A percentile compares a stretch with the other conserved stretches of the same genome.
Conservation (phyloP, 1,140 invertebrate genomes). For the Zaprionus davidi region DNA sequence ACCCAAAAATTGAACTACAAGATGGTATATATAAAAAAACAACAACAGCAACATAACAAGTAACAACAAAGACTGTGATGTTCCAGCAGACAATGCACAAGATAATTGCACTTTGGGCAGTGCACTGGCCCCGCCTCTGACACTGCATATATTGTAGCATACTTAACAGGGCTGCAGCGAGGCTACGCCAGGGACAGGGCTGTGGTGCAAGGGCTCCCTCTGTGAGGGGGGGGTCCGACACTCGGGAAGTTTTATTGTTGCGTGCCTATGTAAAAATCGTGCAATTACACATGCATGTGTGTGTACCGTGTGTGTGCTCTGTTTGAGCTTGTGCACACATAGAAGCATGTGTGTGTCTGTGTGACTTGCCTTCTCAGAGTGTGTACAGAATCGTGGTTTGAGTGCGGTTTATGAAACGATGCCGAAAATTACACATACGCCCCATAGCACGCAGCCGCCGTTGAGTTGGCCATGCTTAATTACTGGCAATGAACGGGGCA, state of each 20-base stretch:
- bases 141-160: constrained; percentile 81
- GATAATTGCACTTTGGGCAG: constrained; percentile 80
- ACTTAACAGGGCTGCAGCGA: constrained; percentile 65
- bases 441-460: constrained; percentile 63
- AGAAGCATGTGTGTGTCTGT: constrained; percentile 10
- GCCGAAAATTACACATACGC: constrained; percentile 83
- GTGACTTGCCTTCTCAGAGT: constrained; percentile 15
- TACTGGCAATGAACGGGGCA: constrained; percentile 47
- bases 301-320: neutral
- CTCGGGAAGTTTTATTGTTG: constrained; percentile 69
- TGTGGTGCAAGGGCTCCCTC: neutral
- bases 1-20: constrained; percentile 28
- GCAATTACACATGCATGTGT: constrained; percentile 59
- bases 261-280: constrained; percentile 74
- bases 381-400: constrained; percentile 31
- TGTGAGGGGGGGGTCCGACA: constrained; percentile 13
- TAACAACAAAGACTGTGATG: constrained; percentile 48
- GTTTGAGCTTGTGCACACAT: constrained; percentile 18
- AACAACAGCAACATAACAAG: neutral
- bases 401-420: constrained; percentile 76
- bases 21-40: constrained; percentile 26
- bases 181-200: neutral
- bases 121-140: constrained; percentile 68
- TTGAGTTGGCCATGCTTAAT: constrained; percentile 70
- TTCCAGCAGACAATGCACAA: constrained; percentile 74